Conservation (phyloP, 1,140 invertebrate genomes). For the Tachypleus tridentatus region DNA sequence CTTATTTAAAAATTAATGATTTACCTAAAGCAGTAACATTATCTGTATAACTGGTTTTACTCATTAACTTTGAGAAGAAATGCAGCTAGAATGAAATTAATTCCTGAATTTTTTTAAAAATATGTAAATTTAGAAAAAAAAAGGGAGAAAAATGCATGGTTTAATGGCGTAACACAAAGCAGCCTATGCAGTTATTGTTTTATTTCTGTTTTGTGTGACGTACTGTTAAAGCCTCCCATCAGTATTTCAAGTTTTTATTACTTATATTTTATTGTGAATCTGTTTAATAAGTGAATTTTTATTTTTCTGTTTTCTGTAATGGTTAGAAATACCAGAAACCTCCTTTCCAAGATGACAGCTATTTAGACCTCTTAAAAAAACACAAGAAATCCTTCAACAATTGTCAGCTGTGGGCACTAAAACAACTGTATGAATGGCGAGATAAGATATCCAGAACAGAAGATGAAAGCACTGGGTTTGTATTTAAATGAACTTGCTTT, state of each 20-base stretch:
- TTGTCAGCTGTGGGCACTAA: slow-evolving; percentile 68
- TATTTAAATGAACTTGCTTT: slow-evolving; percentile 7
- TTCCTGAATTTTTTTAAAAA: too few relatives aligned
- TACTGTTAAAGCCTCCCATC: too few relatives aligned
- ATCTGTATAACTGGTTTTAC: too few relatives aligned
- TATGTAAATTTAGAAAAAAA: too few relatives aligned
- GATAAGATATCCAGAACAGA: slow-evolving; percentile 68
- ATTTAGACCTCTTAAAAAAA: slow-evolving; percentile 60
- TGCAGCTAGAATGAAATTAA: too few relatives aligned
- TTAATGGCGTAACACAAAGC: too few relatives aligned
- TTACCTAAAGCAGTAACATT: too few relatives aligned
- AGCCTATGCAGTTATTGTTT: not conserved
- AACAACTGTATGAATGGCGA: slow-evolving; percentile 75
- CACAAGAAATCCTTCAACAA: slow-evolving; percentile 73
- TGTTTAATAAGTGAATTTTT: slow-evolving; percentile 7
- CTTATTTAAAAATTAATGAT: too few relatives aligned
- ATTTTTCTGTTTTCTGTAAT: slow-evolving; percentile 24
- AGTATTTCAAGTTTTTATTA: not conserved
- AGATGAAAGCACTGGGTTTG: slow-evolving; percentile 75
- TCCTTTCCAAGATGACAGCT: slow-evolving; percentile 53
- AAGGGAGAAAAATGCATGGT: too few relatives aligned
- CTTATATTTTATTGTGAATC: not conserved
- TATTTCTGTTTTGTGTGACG: slow-evolving; percentile 9
- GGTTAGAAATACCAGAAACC: slow-evolving; percentile 66
- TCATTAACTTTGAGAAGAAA: too few relatives aligned